phyloP scores from a whole-genome alignment of 2,888 invertebrate genomes.

The Altica lythri region DNA sequence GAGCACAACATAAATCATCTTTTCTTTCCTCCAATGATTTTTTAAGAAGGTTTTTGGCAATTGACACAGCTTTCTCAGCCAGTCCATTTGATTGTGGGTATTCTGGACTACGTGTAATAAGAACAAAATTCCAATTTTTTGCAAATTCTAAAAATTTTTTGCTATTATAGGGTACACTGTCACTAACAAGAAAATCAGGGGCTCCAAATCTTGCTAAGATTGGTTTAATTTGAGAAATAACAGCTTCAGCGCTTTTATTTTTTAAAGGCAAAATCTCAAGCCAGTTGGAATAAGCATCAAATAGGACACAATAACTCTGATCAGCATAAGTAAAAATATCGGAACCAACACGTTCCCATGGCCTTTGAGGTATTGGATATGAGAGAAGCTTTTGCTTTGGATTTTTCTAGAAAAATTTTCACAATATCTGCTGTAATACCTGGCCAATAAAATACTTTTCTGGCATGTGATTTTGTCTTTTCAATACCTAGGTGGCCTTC shows the following conservation, averaged over 20 bases:
- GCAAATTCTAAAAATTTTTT: constrained; percentile 28
- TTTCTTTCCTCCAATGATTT: constrained; percentile 9
- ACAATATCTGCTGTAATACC: not conserved
- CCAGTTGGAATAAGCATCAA: constrained; percentile 42
- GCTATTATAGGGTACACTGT: constrained; percentile 33
- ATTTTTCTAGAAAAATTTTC: not conserved
- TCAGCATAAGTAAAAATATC: constrained; percentile 25
- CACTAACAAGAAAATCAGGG: constrained; percentile 23
- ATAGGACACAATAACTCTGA: constrained; percentile 33
- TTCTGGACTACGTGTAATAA: constrained; percentile 27
- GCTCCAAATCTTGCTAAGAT: constrained; percentile 24
- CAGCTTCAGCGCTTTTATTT: constrained; percentile 18
- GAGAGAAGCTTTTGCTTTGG: not conserved
- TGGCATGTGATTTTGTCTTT: constrained; percentile 2
- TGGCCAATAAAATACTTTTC: constrained; percentile 6
- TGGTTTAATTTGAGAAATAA: constrained; percentile 9
- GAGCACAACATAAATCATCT: not conserved
- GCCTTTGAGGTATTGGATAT: not conserved
- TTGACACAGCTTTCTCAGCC: constrained; percentile 26
- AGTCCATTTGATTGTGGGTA: constrained; percentile 34
- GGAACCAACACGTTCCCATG: not conserved
- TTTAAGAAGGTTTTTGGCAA: constrained; percentile 17
- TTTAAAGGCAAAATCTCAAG: constrained; percentile 29
- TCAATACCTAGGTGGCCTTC: constrained; percentile 6
- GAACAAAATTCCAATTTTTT: constrained; percentile 30